phyloP scores from a whole-genome alignment of 2,888 invertebrate genomes.

The Lasioglossum marginatum region DNA sequence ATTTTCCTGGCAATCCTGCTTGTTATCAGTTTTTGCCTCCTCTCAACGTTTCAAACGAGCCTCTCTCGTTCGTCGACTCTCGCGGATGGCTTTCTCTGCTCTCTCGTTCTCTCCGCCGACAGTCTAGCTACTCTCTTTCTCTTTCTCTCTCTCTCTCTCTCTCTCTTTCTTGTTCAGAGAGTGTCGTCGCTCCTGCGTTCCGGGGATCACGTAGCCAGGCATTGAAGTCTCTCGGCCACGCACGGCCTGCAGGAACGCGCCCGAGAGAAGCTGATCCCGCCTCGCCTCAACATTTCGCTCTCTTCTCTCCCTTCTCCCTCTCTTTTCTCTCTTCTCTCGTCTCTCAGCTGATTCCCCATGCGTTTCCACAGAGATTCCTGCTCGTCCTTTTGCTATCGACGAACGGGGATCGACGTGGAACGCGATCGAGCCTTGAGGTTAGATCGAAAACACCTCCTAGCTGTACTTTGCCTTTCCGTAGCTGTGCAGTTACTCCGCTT shows the following conservation, averaged over 20 bases:
- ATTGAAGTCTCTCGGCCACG: slow-evolving; percentile 71
- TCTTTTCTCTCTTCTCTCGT: not conserved
- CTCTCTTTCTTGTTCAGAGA: slow-evolving; percentile 15
- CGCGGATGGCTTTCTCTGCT: not conserved
- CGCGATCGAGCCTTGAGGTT: slow-evolving; percentile 1
- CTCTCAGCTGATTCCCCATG: slow-evolving; percentile 16
- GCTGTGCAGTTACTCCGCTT: not conserved
- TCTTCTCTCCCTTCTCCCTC: not conserved
- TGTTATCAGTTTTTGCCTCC: not conserved
- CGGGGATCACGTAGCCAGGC: slow-evolving; percentile 69
- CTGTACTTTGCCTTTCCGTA: not conserved
- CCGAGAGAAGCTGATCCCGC: slow-evolving; percentile 13
- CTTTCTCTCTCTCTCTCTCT: slow-evolving; percentile 4
- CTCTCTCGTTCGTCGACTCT: not conserved
- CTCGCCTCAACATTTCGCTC: slow-evolving; percentile 10
- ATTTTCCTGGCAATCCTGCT: slow-evolving; percentile 7
- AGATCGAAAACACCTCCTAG: slow-evolving; percentile 1
- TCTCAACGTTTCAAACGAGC: not conserved
- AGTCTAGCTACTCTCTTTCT: not conserved
- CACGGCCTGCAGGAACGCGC: slow-evolving; percentile 18
- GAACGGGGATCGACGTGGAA: not conserved
- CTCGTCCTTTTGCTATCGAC: slow-evolving; percentile 8
- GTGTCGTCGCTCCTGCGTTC: slow-evolving; percentile 53
- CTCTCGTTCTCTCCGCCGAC: slow-evolving; percentile 17
- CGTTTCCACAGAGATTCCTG: slow-evolving; percentile 6